These are phyloP conservation scores for Cheilosia pagana DNA, from an alignment of 2,888 invertebrate genomes.

Conservation along the genomic window DNA sequence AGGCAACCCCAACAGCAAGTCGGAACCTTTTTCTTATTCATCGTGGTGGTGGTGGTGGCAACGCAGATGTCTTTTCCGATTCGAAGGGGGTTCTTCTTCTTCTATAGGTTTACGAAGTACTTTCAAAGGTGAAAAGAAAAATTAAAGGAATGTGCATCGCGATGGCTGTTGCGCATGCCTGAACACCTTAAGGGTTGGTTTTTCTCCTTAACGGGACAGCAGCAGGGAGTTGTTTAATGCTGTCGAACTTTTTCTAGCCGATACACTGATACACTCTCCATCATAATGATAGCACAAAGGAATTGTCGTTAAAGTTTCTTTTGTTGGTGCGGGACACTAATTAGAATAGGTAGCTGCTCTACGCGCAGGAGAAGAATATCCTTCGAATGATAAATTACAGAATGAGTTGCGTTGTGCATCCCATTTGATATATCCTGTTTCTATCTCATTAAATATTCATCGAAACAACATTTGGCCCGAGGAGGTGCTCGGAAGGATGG, in stretches of 20 bases:
- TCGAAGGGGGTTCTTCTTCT: conserved; percentile 43
- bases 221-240: neutral
- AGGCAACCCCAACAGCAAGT: conserved; percentile 56
- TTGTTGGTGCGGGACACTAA: conserved; percentile 61
- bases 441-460: conserved; percentile 69
- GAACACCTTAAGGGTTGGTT: conserved; percentile 64
- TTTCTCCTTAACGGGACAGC: conserved; percentile 40
- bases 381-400: conserved; percentile 65
- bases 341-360: conserved; percentile 52
- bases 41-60: conserved; percentile 47
- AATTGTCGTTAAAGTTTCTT: conserved; percentile 58
- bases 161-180: conserved; percentile 69
- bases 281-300: conserved; percentile 39
- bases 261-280: neutral
- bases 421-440: conserved; percentile 47
- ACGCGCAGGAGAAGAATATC: neutral
- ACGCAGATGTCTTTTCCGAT: conserved; percentile 62
- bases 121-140: conserved; percentile 59
- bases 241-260: conserved; percentile 6
- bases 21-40: conserved; percentile 41
- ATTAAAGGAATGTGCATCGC: conserved; percentile 49
- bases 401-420: conserved; percentile 24
- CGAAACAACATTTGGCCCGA: conserved; percentile 69
- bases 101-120: neutral
- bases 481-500: conserved; percentile 34